phyloP scores from a whole-genome alignment of 1,140 invertebrate genomes.

The Apis florea region DNA sequence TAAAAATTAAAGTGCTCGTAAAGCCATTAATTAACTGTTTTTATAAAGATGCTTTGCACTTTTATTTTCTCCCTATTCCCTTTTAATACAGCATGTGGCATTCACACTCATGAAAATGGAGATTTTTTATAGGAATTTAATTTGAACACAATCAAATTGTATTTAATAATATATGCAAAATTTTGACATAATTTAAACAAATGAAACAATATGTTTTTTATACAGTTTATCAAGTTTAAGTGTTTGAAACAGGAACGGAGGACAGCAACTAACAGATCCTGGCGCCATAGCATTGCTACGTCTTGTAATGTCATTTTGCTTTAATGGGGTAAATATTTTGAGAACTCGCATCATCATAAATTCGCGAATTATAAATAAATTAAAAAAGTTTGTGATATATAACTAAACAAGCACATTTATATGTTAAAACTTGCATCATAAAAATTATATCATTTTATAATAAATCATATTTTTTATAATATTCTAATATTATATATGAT shows the following conservation, averaged over 20 bases:
- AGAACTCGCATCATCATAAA: slow-evolving; percentile 61
- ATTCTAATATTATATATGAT: slow-evolving; percentile 16
- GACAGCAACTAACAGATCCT: slow-evolving; percentile 79
- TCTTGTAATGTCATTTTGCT: slow-evolving; percentile 79
- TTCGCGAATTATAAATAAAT: slow-evolving; percentile 46
- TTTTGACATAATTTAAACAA: slow-evolving; percentile 37
- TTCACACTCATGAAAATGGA: slow-evolving; percentile 45
- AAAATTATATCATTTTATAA: slow-evolving; percentile 15
- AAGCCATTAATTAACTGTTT: slow-evolving; percentile 70
- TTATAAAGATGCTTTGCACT: slow-evolving; percentile 63
- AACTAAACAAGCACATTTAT: slow-evolving; percentile 38
- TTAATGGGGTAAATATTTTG: slow-evolving; percentile 80
- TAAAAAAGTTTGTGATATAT: slow-evolving; percentile 11
- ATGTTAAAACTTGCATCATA: slow-evolving; percentile 14
- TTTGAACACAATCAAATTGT: slow-evolving; percentile 12
- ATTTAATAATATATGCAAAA: slow-evolving; percentile 31
- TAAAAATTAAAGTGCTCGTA: slow-evolving; percentile 57
- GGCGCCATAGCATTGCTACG: slow-evolving; percentile 79
- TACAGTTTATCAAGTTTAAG: slow-evolving; percentile 73
- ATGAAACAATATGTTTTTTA: slow-evolving; percentile 54
- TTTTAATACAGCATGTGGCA: slow-evolving; percentile 65
- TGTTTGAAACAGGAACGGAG: slow-evolving; percentile 79
- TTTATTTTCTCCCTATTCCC: slow-evolving; percentile 63
- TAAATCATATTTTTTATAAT: too few relatives aligned
- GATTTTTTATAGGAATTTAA: slow-evolving; percentile 14